phyloP scores from a whole-genome alignment of 2,113 vertebrate species.

The Sinocyclocheilus maitianheensis region DNA sequence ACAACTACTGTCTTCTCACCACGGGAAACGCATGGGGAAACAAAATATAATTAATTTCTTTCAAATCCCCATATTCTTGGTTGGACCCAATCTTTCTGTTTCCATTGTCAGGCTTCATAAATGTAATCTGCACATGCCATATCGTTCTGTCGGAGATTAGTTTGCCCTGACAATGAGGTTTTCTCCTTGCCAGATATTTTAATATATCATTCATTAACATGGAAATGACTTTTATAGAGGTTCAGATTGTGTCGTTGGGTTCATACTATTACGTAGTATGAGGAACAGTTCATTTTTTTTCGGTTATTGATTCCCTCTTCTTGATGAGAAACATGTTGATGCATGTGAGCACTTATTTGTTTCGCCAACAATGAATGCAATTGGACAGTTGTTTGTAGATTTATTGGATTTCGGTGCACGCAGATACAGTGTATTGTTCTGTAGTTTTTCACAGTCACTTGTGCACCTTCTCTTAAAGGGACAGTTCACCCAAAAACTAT shows the following conservation, averaged over 20 bases:
- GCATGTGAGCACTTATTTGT: not conserved
- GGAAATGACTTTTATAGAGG: slow-evolving; percentile 20
- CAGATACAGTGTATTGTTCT: not conserved
- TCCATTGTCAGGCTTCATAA: slow-evolving; percentile 48
- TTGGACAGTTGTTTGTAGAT: not conserved
- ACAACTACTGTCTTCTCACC: slow-evolving; percentile 53
- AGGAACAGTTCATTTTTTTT: not conserved
- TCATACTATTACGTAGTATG: not conserved
- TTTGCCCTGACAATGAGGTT: slow-evolving; percentile 50
- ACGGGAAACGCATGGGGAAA: slow-evolving; percentile 51
- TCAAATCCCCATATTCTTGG: slow-evolving; percentile 57
- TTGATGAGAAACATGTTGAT: slow-evolving; percentile 9
- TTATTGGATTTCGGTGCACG: not conserved
- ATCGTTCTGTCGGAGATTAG: slow-evolving; percentile 46
- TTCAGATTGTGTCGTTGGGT: slow-evolving; percentile 51
- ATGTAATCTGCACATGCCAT: slow-evolving; percentile 38
- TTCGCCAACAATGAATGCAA: not conserved
- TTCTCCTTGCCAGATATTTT: slow-evolving; percentile 45
- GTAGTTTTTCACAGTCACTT: not conserved
- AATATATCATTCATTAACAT: slow-evolving; percentile 55
- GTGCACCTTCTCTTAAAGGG: not conserved
- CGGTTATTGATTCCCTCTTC: slow-evolving; percentile 12
- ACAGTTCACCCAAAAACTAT: not conserved
- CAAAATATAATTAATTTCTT: slow-evolving; percentile 65
- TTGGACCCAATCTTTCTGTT: slow-evolving; percentile 33